phyloP scores from a whole-genome alignment of 2,888 invertebrate genomes.

The Stenolophus ochropezus region DNA sequence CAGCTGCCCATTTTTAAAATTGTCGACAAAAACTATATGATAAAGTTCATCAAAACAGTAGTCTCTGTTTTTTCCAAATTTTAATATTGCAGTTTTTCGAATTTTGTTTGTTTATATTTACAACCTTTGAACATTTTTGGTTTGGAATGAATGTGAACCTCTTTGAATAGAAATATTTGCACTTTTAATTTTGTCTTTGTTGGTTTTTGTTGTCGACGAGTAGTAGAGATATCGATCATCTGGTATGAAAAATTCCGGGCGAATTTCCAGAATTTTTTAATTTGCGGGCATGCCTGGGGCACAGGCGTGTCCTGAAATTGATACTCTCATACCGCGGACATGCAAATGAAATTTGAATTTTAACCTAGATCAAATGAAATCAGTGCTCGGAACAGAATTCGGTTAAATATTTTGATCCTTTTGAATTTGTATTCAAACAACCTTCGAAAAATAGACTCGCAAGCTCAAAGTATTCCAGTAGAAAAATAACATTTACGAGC shows the following conservation, averaged over 20 bases:
- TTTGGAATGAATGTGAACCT: background rate
- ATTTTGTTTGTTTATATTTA: too few relatives aligned
- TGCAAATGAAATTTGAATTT: constrained; percentile 24
- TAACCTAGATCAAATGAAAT: constrained; percentile 14
- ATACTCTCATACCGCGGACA: background rate
- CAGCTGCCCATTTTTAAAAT: too few relatives aligned
- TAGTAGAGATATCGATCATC: constrained; percentile 9
- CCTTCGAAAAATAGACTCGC: too few relatives aligned
- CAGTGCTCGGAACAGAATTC: background rate
- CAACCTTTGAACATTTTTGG: too few relatives aligned
- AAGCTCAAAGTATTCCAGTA: too few relatives aligned
- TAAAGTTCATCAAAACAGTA: too few relatives aligned
- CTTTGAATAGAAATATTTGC: background rate
- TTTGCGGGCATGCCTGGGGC: background rate
- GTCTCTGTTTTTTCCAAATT: too few relatives aligned
- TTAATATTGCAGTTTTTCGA: too few relatives aligned
- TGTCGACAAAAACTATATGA: too few relatives aligned
- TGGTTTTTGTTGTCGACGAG: background rate
- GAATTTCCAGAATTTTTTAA: constrained; percentile 11
- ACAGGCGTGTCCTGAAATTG: constrained; percentile 2
- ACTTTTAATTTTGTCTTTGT: background rate
- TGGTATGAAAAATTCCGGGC: background rate
- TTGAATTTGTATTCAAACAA: constrained; percentile 10
- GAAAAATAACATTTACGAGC: too few relatives aligned
- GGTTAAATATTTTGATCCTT: constrained; percentile 9